phyloP scores from a whole-genome alignment of 2,113 vertebrate species.

The Bettongia penicillata region DNA sequence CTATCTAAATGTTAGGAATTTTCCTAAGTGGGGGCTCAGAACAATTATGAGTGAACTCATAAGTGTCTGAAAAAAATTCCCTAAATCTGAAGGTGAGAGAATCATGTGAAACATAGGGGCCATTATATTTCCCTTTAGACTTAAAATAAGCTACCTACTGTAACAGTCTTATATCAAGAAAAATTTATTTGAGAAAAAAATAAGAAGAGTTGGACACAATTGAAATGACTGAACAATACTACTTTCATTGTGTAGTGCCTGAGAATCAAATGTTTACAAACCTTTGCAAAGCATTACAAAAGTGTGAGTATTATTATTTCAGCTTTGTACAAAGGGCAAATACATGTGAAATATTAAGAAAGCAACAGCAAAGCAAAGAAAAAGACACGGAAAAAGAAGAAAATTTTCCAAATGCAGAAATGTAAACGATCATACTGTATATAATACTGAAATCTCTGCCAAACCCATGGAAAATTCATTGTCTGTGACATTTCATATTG shows the following conservation, averaged over 20 bases:
- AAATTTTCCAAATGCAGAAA: constrained; percentile 24
- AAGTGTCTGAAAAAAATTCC: too few species aligned
- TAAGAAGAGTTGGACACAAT: neutral
- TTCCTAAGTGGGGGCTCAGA: neutral
- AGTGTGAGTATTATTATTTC: neutral
- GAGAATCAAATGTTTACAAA: neutral
- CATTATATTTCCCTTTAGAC: neutral
- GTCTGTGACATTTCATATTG: constrained; percentile 22
- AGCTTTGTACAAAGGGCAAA: neutral
- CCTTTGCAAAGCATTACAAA: neutral
- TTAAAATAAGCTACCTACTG: neutral
- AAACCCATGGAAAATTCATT: constrained; percentile 12
- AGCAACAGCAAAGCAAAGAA: neutral
- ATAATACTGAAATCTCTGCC: neutral
- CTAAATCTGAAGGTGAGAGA: neutral
- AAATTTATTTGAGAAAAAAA: neutral
- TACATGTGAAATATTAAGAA: neutral
- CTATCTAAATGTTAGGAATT: neutral
- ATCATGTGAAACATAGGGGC: neutral
- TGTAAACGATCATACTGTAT: neutral
- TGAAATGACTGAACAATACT: neutral
- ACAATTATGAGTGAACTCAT: too few species aligned
- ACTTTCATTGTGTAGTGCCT: neutral
- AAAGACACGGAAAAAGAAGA: neutral
- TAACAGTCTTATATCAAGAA: neutral